Percentiles rank a stretch among this genome's conserved stretches.
Conservation (phyloP, 2,888 invertebrate genomes). For the Papilio elwesi region DNA sequence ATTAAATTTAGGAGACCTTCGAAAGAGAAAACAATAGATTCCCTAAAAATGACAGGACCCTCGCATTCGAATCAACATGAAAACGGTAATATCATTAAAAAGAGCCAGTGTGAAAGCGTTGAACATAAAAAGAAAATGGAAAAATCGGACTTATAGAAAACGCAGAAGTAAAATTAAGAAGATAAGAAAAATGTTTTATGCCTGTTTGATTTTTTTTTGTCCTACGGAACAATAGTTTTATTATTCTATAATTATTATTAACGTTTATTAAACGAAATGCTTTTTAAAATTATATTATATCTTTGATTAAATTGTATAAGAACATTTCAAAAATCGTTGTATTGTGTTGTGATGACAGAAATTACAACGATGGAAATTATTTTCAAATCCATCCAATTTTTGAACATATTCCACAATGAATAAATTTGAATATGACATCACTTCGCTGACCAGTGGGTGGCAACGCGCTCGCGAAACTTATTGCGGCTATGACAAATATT, state of each 20-base stretch:
- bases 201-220: constrained; percentile 25
- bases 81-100: constrained; percentile 56
- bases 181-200: constrained; percentile 41
- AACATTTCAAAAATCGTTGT: too few species aligned
- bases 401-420: not conserved
- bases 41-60: constrained; percentile 57
- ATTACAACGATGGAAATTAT: too few species aligned
- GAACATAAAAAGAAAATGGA: constrained; percentile 55
- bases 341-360: too few species aligned
- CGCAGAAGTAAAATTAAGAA: constrained; percentile 46
- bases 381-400: not conserved
- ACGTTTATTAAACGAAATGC: not conserved
- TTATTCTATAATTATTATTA: not conserved
- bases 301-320: not conserved
- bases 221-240: constrained; percentile 15
- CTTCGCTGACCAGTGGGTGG: too few species aligned
- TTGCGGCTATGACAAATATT: too few species aligned
- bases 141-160: constrained; percentile 49
- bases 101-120: constrained; percentile 53
- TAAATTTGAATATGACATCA: not conserved
- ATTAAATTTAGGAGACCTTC: constrained; percentile 19
- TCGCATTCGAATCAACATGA: constrained; percentile 53
- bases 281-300: not conserved
- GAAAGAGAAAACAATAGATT: constrained; percentile 46
- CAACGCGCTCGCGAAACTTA: too few species aligned